Evolutionary conservation across 2,888 invertebrate species (phyloP).

Genomic region (Choristoneura rosaceana): DNA sequence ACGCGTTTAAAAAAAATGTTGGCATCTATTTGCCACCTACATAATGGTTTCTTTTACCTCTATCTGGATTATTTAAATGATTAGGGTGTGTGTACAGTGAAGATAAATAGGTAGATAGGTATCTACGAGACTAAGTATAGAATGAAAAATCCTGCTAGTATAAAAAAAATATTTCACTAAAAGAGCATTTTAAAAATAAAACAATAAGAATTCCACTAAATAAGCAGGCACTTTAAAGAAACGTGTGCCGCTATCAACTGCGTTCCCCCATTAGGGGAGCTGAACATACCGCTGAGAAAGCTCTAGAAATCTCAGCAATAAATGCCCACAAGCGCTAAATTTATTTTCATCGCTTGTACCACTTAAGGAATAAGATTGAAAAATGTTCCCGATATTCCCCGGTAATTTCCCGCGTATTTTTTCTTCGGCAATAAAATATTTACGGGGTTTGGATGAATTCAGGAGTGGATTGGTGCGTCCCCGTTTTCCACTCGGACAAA

Average conservation of each 20-base stretch:
- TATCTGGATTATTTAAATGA: neutral
- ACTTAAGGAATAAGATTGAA: slow-evolving; percentile 84
- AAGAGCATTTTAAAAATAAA: slow-evolving; percentile 19
- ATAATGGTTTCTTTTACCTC: neutral
- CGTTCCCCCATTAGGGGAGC: slow-evolving; percentile 56
- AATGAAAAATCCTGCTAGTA: neutral
- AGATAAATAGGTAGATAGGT: neutral
- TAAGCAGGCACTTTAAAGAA: slow-evolving; percentile 24
- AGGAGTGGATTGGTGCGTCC: slow-evolving; percentile 65
- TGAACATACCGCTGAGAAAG: slow-evolving; percentile 59
- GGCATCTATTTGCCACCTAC: too few relatives aligned
- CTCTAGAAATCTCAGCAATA: slow-evolving; percentile 82
- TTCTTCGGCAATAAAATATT: slow-evolving; percentile 80
- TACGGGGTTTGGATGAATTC: slow-evolving; percentile 79
- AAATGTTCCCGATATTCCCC: slow-evolving; percentile 78
- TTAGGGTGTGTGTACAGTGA: neutral
- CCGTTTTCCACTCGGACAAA: slow-evolving; percentile 70
- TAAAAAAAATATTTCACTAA: neutral
- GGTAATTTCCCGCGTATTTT: slow-evolving; percentile 77
- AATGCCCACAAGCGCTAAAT: slow-evolving; percentile 81
- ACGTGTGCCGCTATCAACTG: slow-evolving; percentile 22
- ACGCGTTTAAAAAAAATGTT: neutral
- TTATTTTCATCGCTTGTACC: slow-evolving; percentile 83
- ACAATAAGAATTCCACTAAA: slow-evolving; percentile 15
- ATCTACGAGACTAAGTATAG: neutral